A percentile compares a stretch with the other conserved stretches of the same genome.
These are phyloP conservation scores for Eidolon helvum DNA, from an alignment of 2,113 vertebrate species.

Conservation along the genomic window DNA sequence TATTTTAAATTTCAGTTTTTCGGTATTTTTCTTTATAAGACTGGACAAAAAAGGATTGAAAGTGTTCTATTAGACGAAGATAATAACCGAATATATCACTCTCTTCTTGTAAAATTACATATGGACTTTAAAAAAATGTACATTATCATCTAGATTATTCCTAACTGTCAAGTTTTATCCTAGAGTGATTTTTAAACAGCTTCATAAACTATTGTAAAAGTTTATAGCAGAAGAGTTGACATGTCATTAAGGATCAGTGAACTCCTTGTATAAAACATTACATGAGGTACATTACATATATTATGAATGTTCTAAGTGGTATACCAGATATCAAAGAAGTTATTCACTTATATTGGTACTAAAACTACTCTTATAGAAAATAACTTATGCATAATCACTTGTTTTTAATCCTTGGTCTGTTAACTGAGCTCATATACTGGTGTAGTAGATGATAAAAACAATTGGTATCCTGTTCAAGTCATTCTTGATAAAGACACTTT, in stretches of 20 bases:
- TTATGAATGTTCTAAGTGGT: slow-evolving; percentile 15
- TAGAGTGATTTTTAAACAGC: slow-evolving; percentile 15
- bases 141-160: neutral
- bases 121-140: neutral
- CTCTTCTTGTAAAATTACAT: neutral
- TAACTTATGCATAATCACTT: neutral
- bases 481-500: neutral
- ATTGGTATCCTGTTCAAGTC: neutral
- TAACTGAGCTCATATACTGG: neutral
- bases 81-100: neutral
- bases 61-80: neutral
- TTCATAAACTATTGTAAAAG: slow-evolving; percentile 33
- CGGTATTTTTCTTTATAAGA: neutral
- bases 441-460: neutral
- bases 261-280: slow-evolving; percentile 13
- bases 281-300: neutral
- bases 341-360: neutral
- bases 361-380: neutral
- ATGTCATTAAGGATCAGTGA: slow-evolving; percentile 2
- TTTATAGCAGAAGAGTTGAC: neutral
- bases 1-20: neutral
- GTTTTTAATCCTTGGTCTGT: neutral
- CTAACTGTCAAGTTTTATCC: slow-evolving; percentile 1
- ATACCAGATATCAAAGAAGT: slow-evolving; percentile 9
- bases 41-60: neutral